A percentile compares a stretch with the other conserved stretches of the same genome.
Conservation (phyloP, 2,113 vertebrate species). For the Cynocephalus volans region DNA sequence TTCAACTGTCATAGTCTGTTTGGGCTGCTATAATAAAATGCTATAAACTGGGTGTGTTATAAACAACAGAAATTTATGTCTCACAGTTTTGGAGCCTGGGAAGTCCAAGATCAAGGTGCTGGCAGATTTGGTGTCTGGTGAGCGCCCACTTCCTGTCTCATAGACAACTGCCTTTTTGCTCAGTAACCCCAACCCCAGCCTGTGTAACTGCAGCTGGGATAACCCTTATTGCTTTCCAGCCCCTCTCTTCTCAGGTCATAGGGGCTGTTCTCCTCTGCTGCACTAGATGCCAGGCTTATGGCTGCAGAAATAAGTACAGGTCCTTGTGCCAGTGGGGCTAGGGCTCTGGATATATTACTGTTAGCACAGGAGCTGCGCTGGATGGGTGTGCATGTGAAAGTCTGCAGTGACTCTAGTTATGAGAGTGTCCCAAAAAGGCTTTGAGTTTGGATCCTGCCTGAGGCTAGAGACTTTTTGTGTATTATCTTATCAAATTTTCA, state of each 20-base stretch:
- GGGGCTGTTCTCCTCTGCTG: not conserved
- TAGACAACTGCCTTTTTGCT: not conserved
- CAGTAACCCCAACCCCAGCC: not conserved
- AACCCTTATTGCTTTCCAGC: not conserved
- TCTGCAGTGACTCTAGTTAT: not conserved
- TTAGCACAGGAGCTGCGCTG: not conserved
- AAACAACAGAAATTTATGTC: not conserved
- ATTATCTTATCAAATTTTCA: not conserved
- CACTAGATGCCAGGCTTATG: not conserved
- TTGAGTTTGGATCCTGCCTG: slow-evolving; percentile 1
- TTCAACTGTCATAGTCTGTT: not conserved
- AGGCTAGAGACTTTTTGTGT: not conserved
- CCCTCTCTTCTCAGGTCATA: not conserved
- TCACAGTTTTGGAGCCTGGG: not conserved
- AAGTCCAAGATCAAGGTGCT: not conserved
- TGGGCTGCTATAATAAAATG: not conserved
- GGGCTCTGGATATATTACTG: not conserved
- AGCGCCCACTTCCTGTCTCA: not conserved
- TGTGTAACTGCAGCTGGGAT: not conserved
- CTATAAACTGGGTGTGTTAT: not conserved
- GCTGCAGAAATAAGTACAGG: not conserved
- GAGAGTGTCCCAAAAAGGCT: not conserved
- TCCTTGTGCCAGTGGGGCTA: not conserved
- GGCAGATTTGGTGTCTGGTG: not conserved
- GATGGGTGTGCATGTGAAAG: not conserved